Evolutionary conservation across 2,113 vertebrate genomes (phyloP).

Genomic region (Rhineura floridana): DNA sequence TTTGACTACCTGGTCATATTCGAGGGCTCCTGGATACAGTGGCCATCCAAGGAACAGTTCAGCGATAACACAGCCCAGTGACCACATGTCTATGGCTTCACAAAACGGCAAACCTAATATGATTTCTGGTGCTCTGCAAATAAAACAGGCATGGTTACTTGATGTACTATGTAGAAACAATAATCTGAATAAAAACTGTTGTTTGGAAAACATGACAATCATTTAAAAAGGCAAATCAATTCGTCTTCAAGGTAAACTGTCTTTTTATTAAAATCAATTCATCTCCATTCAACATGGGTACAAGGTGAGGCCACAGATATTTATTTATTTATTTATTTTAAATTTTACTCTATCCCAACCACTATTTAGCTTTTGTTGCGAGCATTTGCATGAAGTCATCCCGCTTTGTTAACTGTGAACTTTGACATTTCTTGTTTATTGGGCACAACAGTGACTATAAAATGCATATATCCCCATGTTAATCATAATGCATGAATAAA

Average conservation of each 20-base stretch:
- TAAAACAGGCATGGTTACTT: constrained; percentile 56
- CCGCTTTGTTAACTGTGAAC: background rate
- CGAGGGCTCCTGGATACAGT: constrained; percentile 96
- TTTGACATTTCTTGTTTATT: background rate
- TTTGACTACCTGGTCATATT: constrained; percentile 97
- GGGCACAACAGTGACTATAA: background rate
- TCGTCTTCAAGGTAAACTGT: background rate
- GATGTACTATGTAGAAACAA: constrained; percentile 17
- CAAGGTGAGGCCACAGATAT: background rate
- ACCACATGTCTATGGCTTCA: constrained; percentile 99
- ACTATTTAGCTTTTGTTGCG: background rate
- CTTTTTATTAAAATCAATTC: background rate
- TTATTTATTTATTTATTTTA: background rate
- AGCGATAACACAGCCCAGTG: constrained; percentile 97
- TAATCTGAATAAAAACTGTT: constrained; percentile 4
- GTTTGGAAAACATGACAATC: constrained; percentile 13
- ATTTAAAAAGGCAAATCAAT: background rate
- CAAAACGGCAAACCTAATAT: constrained; percentile 99
- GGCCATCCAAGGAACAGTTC: constrained; percentile 99
- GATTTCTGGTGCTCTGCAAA: constrained; percentile 97
- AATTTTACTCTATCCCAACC: background rate
- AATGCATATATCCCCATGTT: background rate
- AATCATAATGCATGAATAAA: background rate
- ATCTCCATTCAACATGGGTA: background rate
- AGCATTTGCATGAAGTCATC: too few relatives aligned